These are phyloP conservation scores for Drosophila putrida DNA, from an alignment of 2,888 invertebrate species.

Conservation along the genomic window DNA sequence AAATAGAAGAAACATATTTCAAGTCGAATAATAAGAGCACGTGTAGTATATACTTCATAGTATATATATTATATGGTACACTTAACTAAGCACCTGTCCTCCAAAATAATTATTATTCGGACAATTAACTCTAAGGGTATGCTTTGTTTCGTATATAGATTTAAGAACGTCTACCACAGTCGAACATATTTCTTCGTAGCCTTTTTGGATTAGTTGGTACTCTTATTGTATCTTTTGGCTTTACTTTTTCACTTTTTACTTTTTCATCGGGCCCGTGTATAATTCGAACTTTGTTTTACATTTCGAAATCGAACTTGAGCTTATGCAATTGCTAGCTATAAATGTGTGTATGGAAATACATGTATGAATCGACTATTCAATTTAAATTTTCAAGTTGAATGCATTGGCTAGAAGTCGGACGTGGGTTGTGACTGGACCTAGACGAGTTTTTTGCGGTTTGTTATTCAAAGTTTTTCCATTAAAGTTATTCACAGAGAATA, in stretches of 20 bases:
- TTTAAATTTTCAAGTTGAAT: constrained; percentile 74
- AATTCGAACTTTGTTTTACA: constrained; percentile 7
- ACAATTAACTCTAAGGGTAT: too few relatives aligned
- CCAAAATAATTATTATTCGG: too few relatives aligned
- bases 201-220: too few relatives aligned
- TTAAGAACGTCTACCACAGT: too few relatives aligned
- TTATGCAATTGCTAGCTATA: neutral
- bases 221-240: too few relatives aligned
- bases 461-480: constrained; percentile 80
- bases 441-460: constrained; percentile 66
- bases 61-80: too few relatives aligned
- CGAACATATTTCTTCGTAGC: too few relatives aligned
- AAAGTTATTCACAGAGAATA: constrained; percentile 78
- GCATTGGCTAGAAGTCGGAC: constrained; percentile 31
- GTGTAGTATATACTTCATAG: too few relatives aligned
- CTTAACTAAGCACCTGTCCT: too few relatives aligned
- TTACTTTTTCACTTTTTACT: neutral
- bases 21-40: too few relatives aligned
- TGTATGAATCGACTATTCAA: constrained; percentile 60
- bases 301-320: constrained; percentile 22
- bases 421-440: constrained; percentile 33
- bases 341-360: constrained; percentile 22
- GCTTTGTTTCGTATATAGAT: too few relatives aligned
- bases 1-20: too few relatives aligned
- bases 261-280: constrained; percentile 3